Evolutionary conservation across 2,888 invertebrate species (phyloP), one percentile per base, ranked within the genome.

Genomic region (Xestia sexstrigata): DNA sequence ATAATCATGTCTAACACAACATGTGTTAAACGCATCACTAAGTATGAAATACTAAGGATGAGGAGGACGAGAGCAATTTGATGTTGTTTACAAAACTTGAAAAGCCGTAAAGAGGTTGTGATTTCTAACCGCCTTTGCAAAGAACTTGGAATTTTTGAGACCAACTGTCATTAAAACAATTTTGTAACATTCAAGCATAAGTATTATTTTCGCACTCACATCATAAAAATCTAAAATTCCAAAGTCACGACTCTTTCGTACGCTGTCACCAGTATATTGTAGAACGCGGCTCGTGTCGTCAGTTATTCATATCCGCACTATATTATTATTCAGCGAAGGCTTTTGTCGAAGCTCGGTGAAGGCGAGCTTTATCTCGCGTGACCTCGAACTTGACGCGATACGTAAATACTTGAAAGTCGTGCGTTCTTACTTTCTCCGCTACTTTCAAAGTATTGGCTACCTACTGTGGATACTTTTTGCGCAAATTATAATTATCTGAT

Each of bases 331-430:
- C 84, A 63, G 63, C 9, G 42, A 63, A 66, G 47, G 75, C 42
- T 66, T 67, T 72, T 67, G 62, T 49, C 49, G 73, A 66, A 74
- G 78, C 74, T 62, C 74, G 17, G 63, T 69, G 83, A 78, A 30
- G 70, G 70, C 60, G n/a, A 26, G 63, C 74, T 79, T n/a, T 81
- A 79, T 78, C 80, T 72, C 55, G 42, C 63, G 70, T 76, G 78
- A 78, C 85, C 79, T 79, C 81, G 78, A 76, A 79, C 82, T 79
- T 83, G 83, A 76, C 84, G 73, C 63, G 72, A 78, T 71, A 78
- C 70, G 77, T 77, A 73, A 78, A 85, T 71, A 85, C 82, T 81
- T 78, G 73, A 58, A 84, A 81, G 74, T 83, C 72, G 75, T 70
- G 67, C 70, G 45, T 72, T 78, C 68, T 62, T 70, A 79, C 82